Base-by-base conservation (phyloP, 2,113 vertebrate genomes). In the Paedocypris sp. region DNA sequence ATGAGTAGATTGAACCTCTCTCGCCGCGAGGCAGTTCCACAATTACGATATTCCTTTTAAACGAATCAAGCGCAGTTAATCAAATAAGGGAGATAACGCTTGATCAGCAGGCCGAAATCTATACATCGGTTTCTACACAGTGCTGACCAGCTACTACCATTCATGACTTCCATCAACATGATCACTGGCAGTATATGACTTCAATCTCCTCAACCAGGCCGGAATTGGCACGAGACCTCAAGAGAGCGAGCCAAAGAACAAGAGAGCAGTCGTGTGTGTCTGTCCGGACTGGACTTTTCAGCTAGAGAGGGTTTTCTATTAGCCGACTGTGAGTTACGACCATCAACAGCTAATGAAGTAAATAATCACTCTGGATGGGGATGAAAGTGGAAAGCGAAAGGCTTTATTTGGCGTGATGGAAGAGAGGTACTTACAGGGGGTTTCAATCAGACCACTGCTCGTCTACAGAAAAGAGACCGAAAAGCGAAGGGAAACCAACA, bases 81-180 rank as follows among this genome's bases (percentile, higher is more conserved):
- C 65, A 31, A 26, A 74, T 71, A 72, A 73, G 70, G 74, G 74
- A 77, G 54, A 61, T 70, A 58, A 74, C 80, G 82, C 76, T 74
- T 75, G 64, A 83, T 83, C 78, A 83, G 79, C 82, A 78, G 74
- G 71, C 80, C 80, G 73, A 80, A 81, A 82, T 60, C 48, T 67
- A 79, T 29, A 68, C 50, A 68, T 68, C 69, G 52, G 70, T 65
- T 77, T 75, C 66, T 13, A 77, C 59, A 67, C 28, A 39, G 43
- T 11, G 35, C 26, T 62, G 66, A 43, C 47, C 33, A 52, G n/a
- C 58, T 31, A 45, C 48, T 59, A 42, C 60, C 38, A 42, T 29
- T 20, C 23, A 48, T 47, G 15, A 45, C 41, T 48, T 6, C 42
- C 50, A 53, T 64, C 61, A 69, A 46, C 35, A 69, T 25, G 19